A percentile compares a stretch with the other conserved stretches of the same genome.
phyloP scores from a whole-genome alignment of 2,888 invertebrate genomes.

The Spodoptera exigua region DNA sequence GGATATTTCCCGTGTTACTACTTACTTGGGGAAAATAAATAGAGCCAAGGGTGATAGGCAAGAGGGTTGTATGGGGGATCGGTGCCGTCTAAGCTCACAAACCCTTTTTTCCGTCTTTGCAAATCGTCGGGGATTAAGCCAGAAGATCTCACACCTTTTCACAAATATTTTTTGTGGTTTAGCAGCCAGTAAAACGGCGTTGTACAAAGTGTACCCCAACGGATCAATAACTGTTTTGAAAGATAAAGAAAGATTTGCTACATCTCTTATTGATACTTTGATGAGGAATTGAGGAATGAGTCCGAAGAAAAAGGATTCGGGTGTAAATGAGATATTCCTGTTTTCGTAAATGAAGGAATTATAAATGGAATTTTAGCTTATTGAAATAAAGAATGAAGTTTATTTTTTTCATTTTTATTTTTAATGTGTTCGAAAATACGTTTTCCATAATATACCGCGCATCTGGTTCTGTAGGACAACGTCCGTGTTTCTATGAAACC shows the following conservation, averaged over 20 bases:
- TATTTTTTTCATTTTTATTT: constrained; percentile 20
- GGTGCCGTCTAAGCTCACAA: constrained; percentile 76
- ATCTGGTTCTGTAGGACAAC: too few relatives aligned
- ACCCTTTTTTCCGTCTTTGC: constrained; percentile 87
- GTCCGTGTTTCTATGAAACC: constrained; percentile 3
- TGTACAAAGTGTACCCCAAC: constrained; percentile 77
- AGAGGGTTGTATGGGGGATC: constrained; percentile 75
- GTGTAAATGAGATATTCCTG: constrained; percentile 67
- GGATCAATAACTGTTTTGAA: constrained; percentile 75
- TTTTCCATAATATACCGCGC: neutral
- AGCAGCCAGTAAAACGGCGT: constrained; percentile 77
- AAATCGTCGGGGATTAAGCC: constrained; percentile 87
- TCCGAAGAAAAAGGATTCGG: constrained; percentile 66
- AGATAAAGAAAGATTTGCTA: constrained; percentile 70
- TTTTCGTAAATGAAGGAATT: constrained; percentile 62
- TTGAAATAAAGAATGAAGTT: constrained; percentile 27
- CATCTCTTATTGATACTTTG: constrained; percentile 68
- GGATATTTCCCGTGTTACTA: constrained; percentile 72
- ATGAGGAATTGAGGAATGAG: constrained; percentile 68
- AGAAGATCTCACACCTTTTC: constrained; percentile 84
- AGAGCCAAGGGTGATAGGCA: constrained; percentile 78
- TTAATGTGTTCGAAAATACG: neutral
- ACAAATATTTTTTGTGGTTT: constrained; percentile 84
- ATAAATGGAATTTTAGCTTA: constrained; percentile 49
- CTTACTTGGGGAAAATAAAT: constrained; percentile 79